Conservation (phyloP, 1,140 invertebrate species). For the Drosophila ananassae region DNA sequence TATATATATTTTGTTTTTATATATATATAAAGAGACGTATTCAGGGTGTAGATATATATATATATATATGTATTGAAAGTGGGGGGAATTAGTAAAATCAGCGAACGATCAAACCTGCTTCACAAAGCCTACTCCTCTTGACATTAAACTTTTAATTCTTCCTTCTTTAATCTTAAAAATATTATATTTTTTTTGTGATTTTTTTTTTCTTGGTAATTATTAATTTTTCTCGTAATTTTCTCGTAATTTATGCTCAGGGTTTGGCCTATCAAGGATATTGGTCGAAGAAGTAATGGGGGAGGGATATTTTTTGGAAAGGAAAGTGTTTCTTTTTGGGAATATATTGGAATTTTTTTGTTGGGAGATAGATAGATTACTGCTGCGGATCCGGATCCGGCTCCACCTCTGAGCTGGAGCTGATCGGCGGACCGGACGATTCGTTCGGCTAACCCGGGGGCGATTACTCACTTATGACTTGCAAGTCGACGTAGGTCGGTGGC, state of each 20-base stretch:
- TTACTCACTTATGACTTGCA: constrained; percentile 89
- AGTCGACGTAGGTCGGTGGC: constrained; percentile 87
- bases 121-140: constrained; percentile 55
- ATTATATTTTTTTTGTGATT: constrained; percentile 17
- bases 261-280: constrained; percentile 23
- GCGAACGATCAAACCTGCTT: constrained; percentile 73
- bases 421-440: not conserved
- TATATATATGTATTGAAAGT: constrained; percentile 12
- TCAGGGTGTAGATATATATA: constrained; percentile 14
- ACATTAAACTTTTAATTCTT: constrained; percentile 39
- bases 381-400: constrained; percentile 8
- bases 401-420: constrained; percentile 9
- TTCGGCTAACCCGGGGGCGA: constrained; percentile 14
- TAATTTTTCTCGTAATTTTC: constrained; percentile 24
- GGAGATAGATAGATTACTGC: constrained; percentile 17
- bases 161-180: constrained; percentile 12
- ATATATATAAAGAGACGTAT: constrained; percentile 32
- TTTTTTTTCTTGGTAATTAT: constrained; percentile 5
- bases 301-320: too few species aligned
- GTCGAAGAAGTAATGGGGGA: too few species aligned
- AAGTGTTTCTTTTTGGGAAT: constrained; percentile 3
- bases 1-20: constrained; percentile 16
- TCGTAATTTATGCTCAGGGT: constrained; percentile 16
- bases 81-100: constrained; percentile 76
- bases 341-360: constrained; percentile 4